Base-by-base conservation (phyloP, 2,113 vertebrate species). In the Ascaphus truei region DNA sequence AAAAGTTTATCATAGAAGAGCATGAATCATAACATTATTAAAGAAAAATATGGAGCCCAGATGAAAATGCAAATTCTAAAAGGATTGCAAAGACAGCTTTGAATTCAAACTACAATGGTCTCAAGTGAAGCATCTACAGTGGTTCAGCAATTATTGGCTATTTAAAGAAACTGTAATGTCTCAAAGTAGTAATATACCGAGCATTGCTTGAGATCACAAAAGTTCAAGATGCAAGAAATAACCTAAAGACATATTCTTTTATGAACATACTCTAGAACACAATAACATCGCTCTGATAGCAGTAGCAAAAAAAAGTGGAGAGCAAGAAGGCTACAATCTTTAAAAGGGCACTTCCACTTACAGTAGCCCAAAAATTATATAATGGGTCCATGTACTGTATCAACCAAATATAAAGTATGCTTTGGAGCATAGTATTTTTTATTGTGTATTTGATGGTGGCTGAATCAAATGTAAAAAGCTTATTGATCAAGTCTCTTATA, bases 191-290 rank as follows among this genome's bases (percentile, higher is more conserved):
- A 36, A 27, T 51, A 50, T 48, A 36, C 15, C 2, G 18, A 47
- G 39, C 39, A 10, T n/a, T 48, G 31, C 9, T 48, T 22, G 12
- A 59, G 55, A 68, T 59, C 55, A 51, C 43, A 69, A n/a, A 53
- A 39, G 66, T 50, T 59, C 43, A 50, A 48, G 66, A 60, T 60
- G n/a, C 55, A 51, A 60, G 55, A 51, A 39, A 39, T 69, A 69
- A 59, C 56, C 55, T 59, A 51, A 58, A 69, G 66, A 60, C 66
- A 29, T 58, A 34, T 69, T 51, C 66, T 69, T 59, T 60, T 51
- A 60, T 60, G 55, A 58, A 50, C 56, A 39, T 43, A 27, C 43
- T 59, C 22, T 51, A 59, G 30, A 50, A 59, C 66, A 69, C 66
- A 69, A 68, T 68, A 68, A 26, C 43, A 51, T 59, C 51, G 31